Evolutionary conservation across 2,797 vertebrate genomes (phyloP).

Genomic region (Amphiprion clarkii): DNA sequence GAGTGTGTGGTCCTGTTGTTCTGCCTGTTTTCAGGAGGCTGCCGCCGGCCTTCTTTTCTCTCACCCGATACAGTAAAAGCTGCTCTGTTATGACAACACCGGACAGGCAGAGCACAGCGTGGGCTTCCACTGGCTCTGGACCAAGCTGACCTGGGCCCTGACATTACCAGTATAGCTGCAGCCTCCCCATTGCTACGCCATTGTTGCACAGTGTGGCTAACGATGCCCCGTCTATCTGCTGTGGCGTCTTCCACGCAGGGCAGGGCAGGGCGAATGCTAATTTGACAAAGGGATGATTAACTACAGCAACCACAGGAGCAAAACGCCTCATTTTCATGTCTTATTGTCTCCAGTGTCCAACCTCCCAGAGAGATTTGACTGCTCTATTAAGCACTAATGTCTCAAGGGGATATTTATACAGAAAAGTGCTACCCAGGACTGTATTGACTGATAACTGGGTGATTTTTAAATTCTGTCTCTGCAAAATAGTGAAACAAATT

Average conservation of each 20-base stretch:
- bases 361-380: slow-evolving; percentile 68
- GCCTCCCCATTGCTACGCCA: slow-evolving; percentile 66
- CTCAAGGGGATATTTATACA: slow-evolving; percentile 39
- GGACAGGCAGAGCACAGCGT: slow-evolving; percentile 65
- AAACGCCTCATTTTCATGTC: slow-evolving; percentile 67
- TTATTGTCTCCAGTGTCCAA: slow-evolving; percentile 70
- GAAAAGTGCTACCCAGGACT: not conserved
- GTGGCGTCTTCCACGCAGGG: slow-evolving; percentile 59
- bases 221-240: slow-evolving; percentile 58
- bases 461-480: no score
- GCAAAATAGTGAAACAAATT: not conserved
- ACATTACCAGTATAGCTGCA: slow-evolving; percentile 73
- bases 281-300: slow-evolving; percentile 83
- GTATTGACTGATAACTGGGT: no score
- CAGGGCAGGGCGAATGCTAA: slow-evolving; percentile 66
- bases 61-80: slow-evolving; percentile 66
- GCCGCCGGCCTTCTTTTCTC: slow-evolving; percentile 41
- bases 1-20: slow-evolving; percentile 67
- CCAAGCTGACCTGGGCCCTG: slow-evolving; percentile 77
- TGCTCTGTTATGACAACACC: slow-evolving; percentile 70
- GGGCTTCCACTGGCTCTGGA: slow-evolving; percentile 72
- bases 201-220: slow-evolving; percentile 68
- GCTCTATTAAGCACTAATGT: slow-evolving; percentile 67
- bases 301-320: slow-evolving; percentile 69
- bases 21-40: slow-evolving; percentile 52